Evolutionary conservation across 2,797 vertebrate species (phyloP).

Genomic region (Lagorchestes hirsutus): DNA sequence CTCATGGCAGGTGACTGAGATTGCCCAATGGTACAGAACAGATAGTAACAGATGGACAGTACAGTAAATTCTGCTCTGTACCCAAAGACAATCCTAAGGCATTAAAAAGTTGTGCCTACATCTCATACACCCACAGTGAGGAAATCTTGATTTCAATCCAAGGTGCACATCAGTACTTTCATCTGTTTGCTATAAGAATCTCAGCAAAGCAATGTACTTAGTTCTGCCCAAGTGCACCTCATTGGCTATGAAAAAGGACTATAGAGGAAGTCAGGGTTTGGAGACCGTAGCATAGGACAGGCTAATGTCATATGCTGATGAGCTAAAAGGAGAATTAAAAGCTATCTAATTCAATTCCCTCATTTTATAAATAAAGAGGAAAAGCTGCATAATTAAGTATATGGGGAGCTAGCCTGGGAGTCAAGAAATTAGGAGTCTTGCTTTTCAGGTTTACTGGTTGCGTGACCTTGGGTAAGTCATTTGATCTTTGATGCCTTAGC

Average conservation of each 20-base stretch:
- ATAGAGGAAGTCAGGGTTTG: background rate
- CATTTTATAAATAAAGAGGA: background rate
- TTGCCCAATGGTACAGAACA: conserved; percentile 39
- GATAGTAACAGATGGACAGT: conserved; percentile 51
- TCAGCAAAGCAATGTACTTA: background rate
- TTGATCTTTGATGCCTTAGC: background rate
- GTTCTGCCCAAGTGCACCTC: background rate
- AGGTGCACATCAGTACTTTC: background rate
- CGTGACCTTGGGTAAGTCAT: background rate
- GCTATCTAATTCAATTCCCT: background rate
- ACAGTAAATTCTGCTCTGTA: conserved; percentile 51
- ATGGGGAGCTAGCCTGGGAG: background rate
- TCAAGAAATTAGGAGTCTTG: background rate
- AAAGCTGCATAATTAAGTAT: background rate
- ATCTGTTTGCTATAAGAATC: background rate
- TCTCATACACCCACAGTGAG: conserved; percentile 51
- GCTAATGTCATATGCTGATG: background rate
- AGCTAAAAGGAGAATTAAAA: background rate
- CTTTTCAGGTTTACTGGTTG: background rate
- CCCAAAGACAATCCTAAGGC: conserved; percentile 53
- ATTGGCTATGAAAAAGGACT: background rate
- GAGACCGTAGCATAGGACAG: background rate
- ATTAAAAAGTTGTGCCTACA: conserved; percentile 43
- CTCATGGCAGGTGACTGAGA: conserved; percentile 28
- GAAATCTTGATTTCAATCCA: background rate